Evolutionary conservation across 2,888 invertebrate genomes (phyloP).

Genomic region (Saturnia pavonia): DNA sequence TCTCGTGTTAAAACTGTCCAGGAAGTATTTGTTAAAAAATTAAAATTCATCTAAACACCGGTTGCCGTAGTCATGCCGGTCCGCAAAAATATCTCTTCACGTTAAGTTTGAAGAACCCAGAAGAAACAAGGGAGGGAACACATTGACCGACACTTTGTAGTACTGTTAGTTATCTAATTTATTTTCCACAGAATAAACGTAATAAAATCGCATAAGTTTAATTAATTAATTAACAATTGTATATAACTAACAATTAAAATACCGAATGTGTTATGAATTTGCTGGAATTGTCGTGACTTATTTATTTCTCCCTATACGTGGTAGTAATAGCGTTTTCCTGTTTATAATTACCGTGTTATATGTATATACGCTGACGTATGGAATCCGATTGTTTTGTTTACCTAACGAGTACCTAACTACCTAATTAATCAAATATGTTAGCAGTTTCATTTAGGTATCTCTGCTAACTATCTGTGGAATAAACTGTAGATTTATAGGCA

Average conservation of each 20-base stretch:
- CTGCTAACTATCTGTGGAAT: background rate
- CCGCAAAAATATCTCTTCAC: no score
- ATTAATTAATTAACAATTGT: background rate
- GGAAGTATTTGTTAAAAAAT: no score
- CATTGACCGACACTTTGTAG: no score
- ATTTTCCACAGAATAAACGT: background rate
- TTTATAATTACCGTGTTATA: constrained; percentile 13
- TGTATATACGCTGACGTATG: background rate
- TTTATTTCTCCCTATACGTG: constrained; percentile 4
- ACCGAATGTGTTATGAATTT: constrained; percentile 6
- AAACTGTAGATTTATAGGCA: background rate
- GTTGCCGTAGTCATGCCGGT: no score
- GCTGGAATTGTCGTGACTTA: constrained; percentile 12
- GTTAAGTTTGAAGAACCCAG: no score
- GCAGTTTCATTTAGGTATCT: background rate
- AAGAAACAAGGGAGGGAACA: no score
- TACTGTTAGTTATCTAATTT: no score
- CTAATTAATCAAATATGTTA: background rate
- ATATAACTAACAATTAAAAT: constrained; percentile 13
- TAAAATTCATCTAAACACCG: no score
- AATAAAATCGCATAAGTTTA: background rate
- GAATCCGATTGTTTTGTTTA: constrained; percentile 14
- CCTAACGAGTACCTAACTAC: background rate
- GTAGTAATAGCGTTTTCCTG: constrained; percentile 16
- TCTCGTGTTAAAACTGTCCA: no score